Base-by-base conservation (phyloP, 1,140 invertebrate genomes). In the Aphaenogaster floridana region DNA sequence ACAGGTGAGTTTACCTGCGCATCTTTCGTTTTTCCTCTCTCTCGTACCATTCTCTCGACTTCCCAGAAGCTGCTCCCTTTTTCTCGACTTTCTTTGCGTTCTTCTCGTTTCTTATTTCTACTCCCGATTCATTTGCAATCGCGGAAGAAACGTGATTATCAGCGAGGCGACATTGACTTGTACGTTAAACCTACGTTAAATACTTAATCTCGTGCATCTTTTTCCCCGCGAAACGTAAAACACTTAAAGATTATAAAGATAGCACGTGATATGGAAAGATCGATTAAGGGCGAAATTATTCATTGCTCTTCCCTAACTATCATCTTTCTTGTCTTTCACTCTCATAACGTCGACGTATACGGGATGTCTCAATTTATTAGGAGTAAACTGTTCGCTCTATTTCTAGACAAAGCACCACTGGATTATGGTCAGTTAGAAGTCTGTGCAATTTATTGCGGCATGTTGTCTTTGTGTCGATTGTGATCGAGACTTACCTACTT, bases 1-100 rank as follows among this genome's bases (percentile, higher is more conserved):
- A 92, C 98, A 99, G 98, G 98, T 98, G 96, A 96, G 96, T 96
- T 91, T 86, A 94, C 93, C 91, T 90, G 66, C 79, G 68, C 68
- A 84, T 90, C 87, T 88, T 86, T 81, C 87, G 15, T 66, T 63
- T 34, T 34, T 39, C 54, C 90, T 89, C 57, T 86, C 78, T 86
- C 21, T 66, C 50, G 9, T 45, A 13, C 45, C 28, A 66, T 77
- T 68, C 9, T 54, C 36, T 81, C 21, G 17, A 86, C 54, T 54
- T 76, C n/a, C 36, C 54, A 68, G 28, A 57, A 61, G 61, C 69
- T 66, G 52, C 63, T 64, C 42, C 34, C 48, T 45, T 21, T 42
- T 79, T 52, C n/a, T 85, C 28, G 48, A 76, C 34, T 78, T 88
- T 84, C 28, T 87, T 78, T 64, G 64, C 64, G 54, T 28, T 86